Evolutionary conservation across 2,113 vertebrate genomes (phyloP), one percentile per base, ranked within the genome.

Genomic region (Symphodus melops): DNA sequence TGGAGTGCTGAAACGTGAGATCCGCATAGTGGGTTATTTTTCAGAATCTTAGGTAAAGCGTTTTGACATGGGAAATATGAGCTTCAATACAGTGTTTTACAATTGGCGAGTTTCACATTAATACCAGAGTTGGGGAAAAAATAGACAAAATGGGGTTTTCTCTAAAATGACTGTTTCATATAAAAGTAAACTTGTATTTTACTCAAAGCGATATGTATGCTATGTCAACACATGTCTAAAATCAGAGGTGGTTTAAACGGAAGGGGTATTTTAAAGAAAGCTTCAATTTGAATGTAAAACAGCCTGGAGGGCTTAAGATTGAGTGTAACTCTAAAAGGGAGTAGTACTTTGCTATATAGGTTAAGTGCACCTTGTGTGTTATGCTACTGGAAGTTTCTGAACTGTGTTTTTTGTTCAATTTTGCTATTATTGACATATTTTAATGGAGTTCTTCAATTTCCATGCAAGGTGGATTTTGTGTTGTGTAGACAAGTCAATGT

Each of bases 361-460:
- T 85, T 83, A 82, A 74, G 82, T 63, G 58, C 67, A 87, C 65
- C 46, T 28, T 68, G 72, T 65, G 16, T 79, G 63, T 55, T 72
- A 60, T 59, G 36, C 62, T 74, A 64, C 77, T 83, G 82, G 23
- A 68, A 87, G 75, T 79, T 78, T 56, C 70, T 70, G 72, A 58
- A 75, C 84, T 66, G 65, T 65, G 20, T 59, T 48, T 46, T 48
- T 46, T 13, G 1, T n/a, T 48, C 6, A 82, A 55, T 79, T 86
- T 48, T 82, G 78, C 72, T 48, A 8, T 68, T 59, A 82, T 23
- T 39, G 19, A 55, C 79, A 71, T 49, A 28, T 77, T 71, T 59
- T 13, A 39, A 37, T 67, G 54, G 52, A 16, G 54, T 81, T 74
- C 70, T 17, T 60, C 58, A 51, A 73, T 72, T 61, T 65, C 9